Conservation (phyloP, 2,888 invertebrate species). For the Lasioglossum pauxillum region DNA sequence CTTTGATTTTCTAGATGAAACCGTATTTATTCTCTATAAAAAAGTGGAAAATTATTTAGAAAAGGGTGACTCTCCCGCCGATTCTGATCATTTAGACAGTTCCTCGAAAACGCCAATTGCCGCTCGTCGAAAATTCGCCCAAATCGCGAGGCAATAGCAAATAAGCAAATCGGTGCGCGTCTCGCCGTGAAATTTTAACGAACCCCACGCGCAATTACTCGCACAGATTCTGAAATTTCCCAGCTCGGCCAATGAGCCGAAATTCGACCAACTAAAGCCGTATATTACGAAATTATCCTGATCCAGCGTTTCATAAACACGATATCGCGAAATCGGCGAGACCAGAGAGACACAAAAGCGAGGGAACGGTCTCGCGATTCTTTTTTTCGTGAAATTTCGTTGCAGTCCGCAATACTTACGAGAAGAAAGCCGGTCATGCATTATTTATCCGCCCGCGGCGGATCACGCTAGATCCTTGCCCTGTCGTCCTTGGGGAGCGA, state of each 20-base stretch:
- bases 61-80: too few species aligned
- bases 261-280: background rate
- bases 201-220: background rate
- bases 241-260: background rate
- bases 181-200: conserved; percentile 2
- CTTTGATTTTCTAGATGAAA: too few species aligned
- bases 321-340: too few species aligned
- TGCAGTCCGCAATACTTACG: background rate
- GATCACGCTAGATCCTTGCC: conserved; percentile 38
- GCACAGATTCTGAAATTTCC: too few species aligned
- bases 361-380: background rate
- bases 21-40: too few species aligned
- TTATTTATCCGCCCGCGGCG: conserved; percentile 42
- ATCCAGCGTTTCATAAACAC: background rate
- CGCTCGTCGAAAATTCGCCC: background rate
- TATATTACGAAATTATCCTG: too few species aligned
- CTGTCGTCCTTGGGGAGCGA: conserved; percentile 2
- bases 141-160: background rate
- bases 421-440: conserved; percentile 29
- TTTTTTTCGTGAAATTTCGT: conserved; percentile 19
- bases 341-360: background rate
- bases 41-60: too few species aligned
- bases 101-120: background rate
- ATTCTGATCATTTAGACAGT: too few species aligned
- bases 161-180: background rate